phyloP scores from a whole-genome alignment of 2,797 vertebrate species.

The Poecilia wingei region DNA sequence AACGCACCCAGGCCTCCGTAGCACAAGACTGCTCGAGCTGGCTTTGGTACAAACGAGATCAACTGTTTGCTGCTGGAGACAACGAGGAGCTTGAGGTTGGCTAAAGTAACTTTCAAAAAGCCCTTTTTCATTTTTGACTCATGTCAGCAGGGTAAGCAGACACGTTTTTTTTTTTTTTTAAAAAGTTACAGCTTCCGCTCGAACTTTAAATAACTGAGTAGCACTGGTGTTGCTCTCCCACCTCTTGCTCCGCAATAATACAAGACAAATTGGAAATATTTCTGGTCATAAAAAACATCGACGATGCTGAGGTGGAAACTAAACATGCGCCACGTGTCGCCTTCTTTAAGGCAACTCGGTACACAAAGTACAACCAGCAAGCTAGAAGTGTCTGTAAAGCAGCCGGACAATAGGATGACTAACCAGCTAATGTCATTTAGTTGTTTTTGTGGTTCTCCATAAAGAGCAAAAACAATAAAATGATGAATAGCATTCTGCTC shows the following conservation, averaged over 20 bases:
- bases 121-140: slow-evolving; percentile 49
- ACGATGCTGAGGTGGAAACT: background rate
- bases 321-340: background rate
- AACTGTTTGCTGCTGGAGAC: slow-evolving; percentile 70
- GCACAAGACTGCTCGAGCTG: slow-evolving; percentile 69
- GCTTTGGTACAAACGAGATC: slow-evolving; percentile 81
- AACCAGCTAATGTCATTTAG: background rate
- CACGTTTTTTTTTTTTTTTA: slow-evolving; percentile 21
- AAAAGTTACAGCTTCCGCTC: background rate
- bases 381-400: background rate
- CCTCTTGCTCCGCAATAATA: background rate
- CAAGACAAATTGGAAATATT: background rate
- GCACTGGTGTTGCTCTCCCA: background rate
- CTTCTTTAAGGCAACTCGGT: background rate
- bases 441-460: background rate
- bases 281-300: background rate
- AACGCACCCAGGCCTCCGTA: slow-evolving; percentile 37
- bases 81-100: slow-evolving; percentile 24
- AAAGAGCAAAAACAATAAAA: background rate
- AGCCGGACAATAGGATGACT: background rate
- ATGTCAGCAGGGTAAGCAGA: slow-evolving; percentile 50
- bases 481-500: background rate
- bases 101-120: slow-evolving; percentile 43
- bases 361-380: background rate
- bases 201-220: background rate